Evolutionary conservation across 2,888 invertebrate species (phyloP).

Genomic region (Heteropelma amictum): DNA sequence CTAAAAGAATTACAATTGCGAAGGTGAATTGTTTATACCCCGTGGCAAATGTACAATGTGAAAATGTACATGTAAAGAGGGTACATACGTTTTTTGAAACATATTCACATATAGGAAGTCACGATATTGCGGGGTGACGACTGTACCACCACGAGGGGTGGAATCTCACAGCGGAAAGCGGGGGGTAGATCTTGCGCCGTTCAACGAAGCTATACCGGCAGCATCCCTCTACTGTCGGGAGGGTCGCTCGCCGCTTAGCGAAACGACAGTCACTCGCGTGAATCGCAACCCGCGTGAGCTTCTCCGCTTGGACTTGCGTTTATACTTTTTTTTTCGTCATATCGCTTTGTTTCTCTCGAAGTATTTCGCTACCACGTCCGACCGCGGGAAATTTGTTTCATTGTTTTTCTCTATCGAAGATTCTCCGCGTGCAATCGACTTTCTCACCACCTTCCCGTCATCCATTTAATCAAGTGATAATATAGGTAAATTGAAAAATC

Average conservation of each 20-base stretch:
- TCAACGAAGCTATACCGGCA: constrained; percentile 71
- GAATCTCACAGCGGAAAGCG: constrained; percentile 65
- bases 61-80: not conserved
- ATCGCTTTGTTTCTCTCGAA: not conserved
- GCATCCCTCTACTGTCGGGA: constrained; percentile 69
- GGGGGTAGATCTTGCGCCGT: constrained; percentile 76
- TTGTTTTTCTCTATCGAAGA: not conserved
- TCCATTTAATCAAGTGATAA: too few relatives aligned
- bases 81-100: not conserved
- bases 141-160: constrained; percentile 49
- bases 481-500: too few relatives aligned
- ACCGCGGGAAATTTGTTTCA: not conserved
- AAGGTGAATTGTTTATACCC: too few relatives aligned
- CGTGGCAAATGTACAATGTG: not conserved
- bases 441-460: not conserved
- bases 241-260: constrained; percentile 59
- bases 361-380: not conserved
- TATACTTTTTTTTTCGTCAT: not conserved
- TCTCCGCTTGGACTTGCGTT: constrained; percentile 28
- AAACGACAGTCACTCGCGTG: constrained; percentile 75
- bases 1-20: too few relatives aligned
- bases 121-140: constrained; percentile 30
- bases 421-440: not conserved
- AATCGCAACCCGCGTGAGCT: constrained; percentile 71
- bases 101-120: constrained; percentile 20